Conservation (phyloP, 2,113 vertebrate genomes). For the Plecotus auritus region DNA sequence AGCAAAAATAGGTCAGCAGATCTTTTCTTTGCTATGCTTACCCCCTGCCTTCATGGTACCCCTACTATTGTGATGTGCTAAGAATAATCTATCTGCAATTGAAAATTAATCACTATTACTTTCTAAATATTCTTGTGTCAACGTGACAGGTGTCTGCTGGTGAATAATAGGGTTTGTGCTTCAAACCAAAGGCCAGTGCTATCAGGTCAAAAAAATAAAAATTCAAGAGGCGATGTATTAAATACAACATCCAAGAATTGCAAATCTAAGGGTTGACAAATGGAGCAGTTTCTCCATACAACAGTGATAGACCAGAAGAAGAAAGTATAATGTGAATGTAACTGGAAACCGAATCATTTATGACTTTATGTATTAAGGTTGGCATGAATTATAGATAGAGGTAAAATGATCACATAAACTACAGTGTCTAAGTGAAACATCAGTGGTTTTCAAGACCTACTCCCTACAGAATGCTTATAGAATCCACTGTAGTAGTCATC, state of each 20-base stretch:
- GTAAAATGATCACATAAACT: constrained; percentile 50
- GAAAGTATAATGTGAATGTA: constrained; percentile 35
- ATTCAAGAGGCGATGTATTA: constrained; percentile 30
- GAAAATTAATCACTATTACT: constrained; percentile 12
- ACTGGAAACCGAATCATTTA: constrained; percentile 49
- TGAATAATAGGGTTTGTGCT: constrained; percentile 1
- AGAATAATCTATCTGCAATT: constrained; percentile 38
- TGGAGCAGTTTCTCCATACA: not conserved
- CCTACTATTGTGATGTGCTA: not conserved
- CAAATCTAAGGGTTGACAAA: constrained; percentile 32
- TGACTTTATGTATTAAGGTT: constrained; percentile 34
- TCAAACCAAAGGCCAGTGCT: not conserved
- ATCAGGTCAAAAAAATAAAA: constrained; percentile 47
- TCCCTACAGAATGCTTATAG: not conserved
- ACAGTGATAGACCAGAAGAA: constrained; percentile 11
- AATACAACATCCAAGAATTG: constrained; percentile 28
- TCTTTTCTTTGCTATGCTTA: not conserved
- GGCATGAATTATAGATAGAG: constrained; percentile 50
- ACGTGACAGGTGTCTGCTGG: not conserved
- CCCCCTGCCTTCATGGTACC: not conserved
- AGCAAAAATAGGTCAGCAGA: not conserved
- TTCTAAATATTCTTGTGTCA: constrained; percentile 32
- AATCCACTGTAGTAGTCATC: not conserved
- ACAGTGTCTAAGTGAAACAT: constrained; percentile 28
- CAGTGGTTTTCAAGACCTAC: not conserved